A percentile compares a stretch with the other conserved stretches of the same genome.
Conservation (phyloP, 23 tunicate genomes). For the Styela plicata region DNA sequence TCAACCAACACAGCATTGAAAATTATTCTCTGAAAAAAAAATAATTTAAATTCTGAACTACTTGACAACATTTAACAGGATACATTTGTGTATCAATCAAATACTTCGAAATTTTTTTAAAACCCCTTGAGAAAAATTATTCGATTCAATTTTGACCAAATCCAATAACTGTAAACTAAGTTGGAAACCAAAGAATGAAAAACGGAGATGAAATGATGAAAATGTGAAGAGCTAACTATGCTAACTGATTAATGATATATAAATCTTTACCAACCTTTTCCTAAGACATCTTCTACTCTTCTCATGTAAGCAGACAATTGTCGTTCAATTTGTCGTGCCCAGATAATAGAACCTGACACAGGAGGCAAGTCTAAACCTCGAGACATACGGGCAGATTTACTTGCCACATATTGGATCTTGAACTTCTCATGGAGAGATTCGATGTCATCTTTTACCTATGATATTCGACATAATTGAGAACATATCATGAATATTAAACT, state of each 20-base stretch:
- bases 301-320: constrained; percentile 86
- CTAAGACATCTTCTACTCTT: constrained; percentile 98
- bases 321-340: constrained; percentile 95
- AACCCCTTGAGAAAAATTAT: background rate
- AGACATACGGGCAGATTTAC: constrained; percentile 59
- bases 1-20: too few species aligned
- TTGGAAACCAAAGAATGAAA: too few species aligned
- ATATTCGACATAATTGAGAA: too few species aligned
- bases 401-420: constrained; percentile 57
- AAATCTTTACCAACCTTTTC: constrained; percentile 56
- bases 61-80: too few species aligned
- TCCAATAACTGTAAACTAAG: background rate
- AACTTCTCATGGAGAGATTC: constrained; percentile 94
- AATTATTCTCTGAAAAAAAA: too few species aligned
- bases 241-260: background rate
- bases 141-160: background rate
- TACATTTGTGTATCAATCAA: too few species aligned
- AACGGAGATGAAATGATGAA: too few species aligned
- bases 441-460: constrained; percentile 91
- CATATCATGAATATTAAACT: too few species aligned
- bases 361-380: constrained; percentile 93
- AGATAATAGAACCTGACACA: constrained; percentile 93
- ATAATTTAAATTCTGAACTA: too few species aligned
- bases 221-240: too few species aligned
- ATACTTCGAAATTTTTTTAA: too few species aligned